Evolutionary conservation across 2,888 invertebrate genomes (phyloP).

Genomic region (Callyntrura sp.): DNA sequence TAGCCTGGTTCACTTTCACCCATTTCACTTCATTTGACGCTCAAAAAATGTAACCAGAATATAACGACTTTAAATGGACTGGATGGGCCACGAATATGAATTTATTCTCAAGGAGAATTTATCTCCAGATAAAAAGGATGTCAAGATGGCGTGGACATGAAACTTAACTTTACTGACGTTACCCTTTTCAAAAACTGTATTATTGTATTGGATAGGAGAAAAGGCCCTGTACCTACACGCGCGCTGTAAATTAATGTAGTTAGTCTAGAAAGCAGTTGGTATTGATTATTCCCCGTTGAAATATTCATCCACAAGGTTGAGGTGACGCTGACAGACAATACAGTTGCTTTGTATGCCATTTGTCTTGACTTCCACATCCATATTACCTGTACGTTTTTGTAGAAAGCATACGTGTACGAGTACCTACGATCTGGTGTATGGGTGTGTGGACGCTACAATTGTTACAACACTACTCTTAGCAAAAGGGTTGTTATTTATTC

Average conservation of each 20-base stretch:
- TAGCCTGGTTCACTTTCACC: neutral
- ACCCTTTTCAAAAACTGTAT: neutral
- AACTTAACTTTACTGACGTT: neutral
- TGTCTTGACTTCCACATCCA: neutral
- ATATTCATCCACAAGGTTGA: slow-evolving; percentile 22
- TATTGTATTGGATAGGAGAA: neutral
- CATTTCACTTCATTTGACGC: neutral
- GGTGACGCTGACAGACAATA: slow-evolving; percentile 30
- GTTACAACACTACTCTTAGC: neutral
- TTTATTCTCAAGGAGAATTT: neutral
- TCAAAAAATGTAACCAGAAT: too few species aligned
- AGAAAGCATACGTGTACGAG: neutral
- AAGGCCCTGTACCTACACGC: neutral
- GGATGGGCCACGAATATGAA: neutral
- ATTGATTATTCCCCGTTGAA: slow-evolving; percentile 24
- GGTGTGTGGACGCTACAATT: neutral
- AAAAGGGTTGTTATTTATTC: slow-evolving; percentile 21
- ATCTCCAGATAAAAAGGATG: neutral
- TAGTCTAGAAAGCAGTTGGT: neutral
- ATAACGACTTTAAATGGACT: neutral
- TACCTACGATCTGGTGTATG: neutral
- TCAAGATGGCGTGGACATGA: neutral
- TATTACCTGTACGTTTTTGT: neutral
- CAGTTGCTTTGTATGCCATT: neutral
- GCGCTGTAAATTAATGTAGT: neutral